These are phyloP conservation scores for Protaetia brevitarsis DNA, from an alignment of 1,140 invertebrate genomes.

Conservation along the genomic window DNA sequence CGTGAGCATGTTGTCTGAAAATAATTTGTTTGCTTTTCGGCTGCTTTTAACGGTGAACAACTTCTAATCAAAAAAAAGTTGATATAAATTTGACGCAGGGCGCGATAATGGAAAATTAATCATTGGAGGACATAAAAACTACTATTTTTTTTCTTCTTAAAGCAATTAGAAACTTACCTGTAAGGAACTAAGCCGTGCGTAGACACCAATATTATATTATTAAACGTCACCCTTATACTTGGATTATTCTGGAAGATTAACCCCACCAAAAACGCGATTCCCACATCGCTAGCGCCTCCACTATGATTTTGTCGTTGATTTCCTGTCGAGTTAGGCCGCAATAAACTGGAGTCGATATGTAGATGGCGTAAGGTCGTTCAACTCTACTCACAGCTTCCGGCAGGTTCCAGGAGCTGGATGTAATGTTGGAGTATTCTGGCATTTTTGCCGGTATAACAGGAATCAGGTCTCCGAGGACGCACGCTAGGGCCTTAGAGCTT, in stretches of 20 bases:
- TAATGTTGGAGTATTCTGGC: conserved; percentile 39
- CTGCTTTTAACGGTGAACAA: too few relatives aligned
- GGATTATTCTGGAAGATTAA: conserved; percentile 58
- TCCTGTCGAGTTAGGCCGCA: conserved; percentile 49
- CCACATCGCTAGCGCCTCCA: conserved; percentile 72
- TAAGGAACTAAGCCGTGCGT: conserved; percentile 52
- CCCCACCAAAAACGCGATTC: conserved; percentile 64
- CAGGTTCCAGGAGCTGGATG: neutral
- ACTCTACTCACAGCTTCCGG: conserved; percentile 27
- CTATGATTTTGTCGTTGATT: conserved; percentile 65
- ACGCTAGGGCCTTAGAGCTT: neutral
- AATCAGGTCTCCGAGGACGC: conserved; percentile 44
- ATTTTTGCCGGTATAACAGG: conserved; percentile 43
- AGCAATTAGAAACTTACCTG: neutral
- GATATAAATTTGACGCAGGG: too few relatives aligned
- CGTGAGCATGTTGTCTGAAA: too few relatives aligned
- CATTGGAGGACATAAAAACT: too few relatives aligned
- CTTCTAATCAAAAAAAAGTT: too few relatives aligned
- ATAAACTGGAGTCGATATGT: conserved; percentile 49
- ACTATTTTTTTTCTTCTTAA: too few relatives aligned
- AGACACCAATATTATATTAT: conserved; percentile 63
- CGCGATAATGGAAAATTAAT: too few relatives aligned
- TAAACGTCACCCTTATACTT: conserved; percentile 49
- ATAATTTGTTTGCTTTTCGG: too few relatives aligned
- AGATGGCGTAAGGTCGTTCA: conserved; percentile 48